These are phyloP conservation scores for Charanyca ferruginea DNA, from an alignment of 2,888 invertebrate genomes.

Conservation along the genomic window DNA sequence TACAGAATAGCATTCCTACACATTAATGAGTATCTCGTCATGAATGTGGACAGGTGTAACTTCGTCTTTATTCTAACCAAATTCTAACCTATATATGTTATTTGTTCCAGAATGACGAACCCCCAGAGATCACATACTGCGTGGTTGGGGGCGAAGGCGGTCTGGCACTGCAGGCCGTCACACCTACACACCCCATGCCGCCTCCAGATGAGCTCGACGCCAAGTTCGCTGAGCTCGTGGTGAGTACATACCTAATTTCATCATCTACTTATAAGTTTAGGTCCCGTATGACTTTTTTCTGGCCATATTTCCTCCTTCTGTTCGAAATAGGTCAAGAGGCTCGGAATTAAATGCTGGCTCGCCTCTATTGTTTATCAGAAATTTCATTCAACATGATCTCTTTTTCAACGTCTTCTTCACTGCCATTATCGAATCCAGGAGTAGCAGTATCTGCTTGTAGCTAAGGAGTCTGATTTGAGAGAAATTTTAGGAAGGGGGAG, in stretches of 20 bases:
- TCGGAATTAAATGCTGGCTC: too few relatives aligned
- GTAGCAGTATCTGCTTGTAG: too few relatives aligned
- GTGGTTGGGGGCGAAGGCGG: slow-evolving; percentile 97
- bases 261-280: not conserved
- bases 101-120: slow-evolving; percentile 96
- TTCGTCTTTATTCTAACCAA: not conserved
- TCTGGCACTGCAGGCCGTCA: slow-evolving; percentile 96
- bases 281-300: too few relatives aligned
- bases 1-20: too few relatives aligned
- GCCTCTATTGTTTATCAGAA: not conserved
- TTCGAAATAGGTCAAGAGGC: too few relatives aligned
- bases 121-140: slow-evolving; percentile 98
- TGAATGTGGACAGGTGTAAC: too few relatives aligned
- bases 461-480: not conserved
- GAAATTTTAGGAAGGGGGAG: not conserved
- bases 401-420: not conserved
- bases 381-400: too few relatives aligned
- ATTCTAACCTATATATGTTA: not conserved
- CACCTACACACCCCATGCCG: slow-evolving; percentile 98
- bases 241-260: slow-evolving; percentile 83
- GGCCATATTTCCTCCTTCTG: too few relatives aligned
- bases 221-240: slow-evolving; percentile 98
- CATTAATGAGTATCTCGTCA: not conserved
- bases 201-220: slow-evolving; percentile 97
- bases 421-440: not conserved